Evolutionary conservation across 2,888 invertebrate species (phyloP).

Genomic region (Sisyra nigra): DNA sequence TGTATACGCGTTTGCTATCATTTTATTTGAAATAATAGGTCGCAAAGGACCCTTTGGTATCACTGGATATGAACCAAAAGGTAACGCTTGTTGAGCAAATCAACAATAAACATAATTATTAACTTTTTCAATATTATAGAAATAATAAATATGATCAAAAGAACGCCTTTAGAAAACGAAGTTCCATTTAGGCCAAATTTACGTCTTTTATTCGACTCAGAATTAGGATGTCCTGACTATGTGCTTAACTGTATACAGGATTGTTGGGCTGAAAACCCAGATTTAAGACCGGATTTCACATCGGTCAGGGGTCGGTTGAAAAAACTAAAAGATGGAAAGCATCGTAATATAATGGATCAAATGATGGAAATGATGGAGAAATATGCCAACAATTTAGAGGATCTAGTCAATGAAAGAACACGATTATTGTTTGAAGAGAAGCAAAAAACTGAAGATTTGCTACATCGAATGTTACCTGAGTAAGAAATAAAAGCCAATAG

Average conservation of each 20-base stretch:
- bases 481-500: constrained; percentile 27
- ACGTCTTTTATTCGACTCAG: constrained; percentile 50
- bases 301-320: constrained; percentile 64
- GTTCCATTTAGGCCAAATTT: constrained; percentile 67
- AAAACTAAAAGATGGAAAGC: constrained; percentile 80
- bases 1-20: constrained; percentile 92
- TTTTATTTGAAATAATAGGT: constrained; percentile 85
- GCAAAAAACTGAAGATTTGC: constrained; percentile 80
- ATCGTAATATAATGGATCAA: constrained; percentile 87
- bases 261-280: constrained; percentile 81
- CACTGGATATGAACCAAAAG: constrained; percentile 67
- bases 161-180: constrained; percentile 46
- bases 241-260: constrained; percentile 68
- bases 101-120: background rate
- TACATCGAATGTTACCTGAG: constrained; percentile 90
- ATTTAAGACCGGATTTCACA: constrained; percentile 69
- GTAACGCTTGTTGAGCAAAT: no score
- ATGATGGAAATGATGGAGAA: constrained; percentile 98
- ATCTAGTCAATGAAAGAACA: constrained; percentile 83
- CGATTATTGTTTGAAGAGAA: constrained; percentile 81
- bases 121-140: constrained; percentile 37
- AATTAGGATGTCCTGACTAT: constrained; percentile 63
- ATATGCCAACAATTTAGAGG: constrained; percentile 88
- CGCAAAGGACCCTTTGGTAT: constrained; percentile 80
- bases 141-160: constrained; percentile 70